Evolutionary conservation across 2,888 invertebrate species (phyloP), one percentile per base, ranked within the genome.

Genomic region (Cephonodes hylas): DNA sequence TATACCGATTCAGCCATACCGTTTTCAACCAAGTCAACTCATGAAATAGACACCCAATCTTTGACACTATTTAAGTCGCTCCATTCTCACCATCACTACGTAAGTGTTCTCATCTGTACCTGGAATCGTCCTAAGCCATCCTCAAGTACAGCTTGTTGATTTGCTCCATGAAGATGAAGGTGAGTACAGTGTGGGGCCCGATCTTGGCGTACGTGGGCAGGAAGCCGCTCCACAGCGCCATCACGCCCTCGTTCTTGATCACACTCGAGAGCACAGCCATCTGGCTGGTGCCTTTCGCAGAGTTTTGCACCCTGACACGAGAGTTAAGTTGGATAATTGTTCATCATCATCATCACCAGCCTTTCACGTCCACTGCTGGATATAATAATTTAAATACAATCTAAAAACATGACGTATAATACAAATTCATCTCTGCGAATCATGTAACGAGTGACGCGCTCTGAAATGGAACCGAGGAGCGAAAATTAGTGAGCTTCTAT

Each of bases 161-260:
- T 91, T 99, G 98, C 84, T 99, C 99, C 66, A 99, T 91, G 92
- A 99, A 96, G 71, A 99, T 97, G 83, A 99, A 99, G 0, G 98
- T 98, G 20, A 99, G 89, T 1, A 99, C 98, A 0, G 99, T 99
- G 85, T 99, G 99, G 0, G 99, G 99, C 25, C 99, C 99, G 58
- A 99, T 91, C 64, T 99, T 95, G 68, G 96, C 96, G 84, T 97
- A 99, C 79, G 99, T 99, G 0, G 99, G 99, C 4, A 97, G 95
- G 86, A 99, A 98, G 15, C 99, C 99, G 88, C 97, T 98, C 99
- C 99, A 99, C 27, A 99, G 86, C 0, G 97, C 96, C 72, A 99
- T 95, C 0, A 97, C 80, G 0, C 99, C 99, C 91, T 99, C 99
- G 60, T 96, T 96, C 63, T 94, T 93, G 8, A 98, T 85, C 3